Base-by-base conservation (phyloP, 2,113 vertebrate genomes). In the Calidris pugnax region DNA sequence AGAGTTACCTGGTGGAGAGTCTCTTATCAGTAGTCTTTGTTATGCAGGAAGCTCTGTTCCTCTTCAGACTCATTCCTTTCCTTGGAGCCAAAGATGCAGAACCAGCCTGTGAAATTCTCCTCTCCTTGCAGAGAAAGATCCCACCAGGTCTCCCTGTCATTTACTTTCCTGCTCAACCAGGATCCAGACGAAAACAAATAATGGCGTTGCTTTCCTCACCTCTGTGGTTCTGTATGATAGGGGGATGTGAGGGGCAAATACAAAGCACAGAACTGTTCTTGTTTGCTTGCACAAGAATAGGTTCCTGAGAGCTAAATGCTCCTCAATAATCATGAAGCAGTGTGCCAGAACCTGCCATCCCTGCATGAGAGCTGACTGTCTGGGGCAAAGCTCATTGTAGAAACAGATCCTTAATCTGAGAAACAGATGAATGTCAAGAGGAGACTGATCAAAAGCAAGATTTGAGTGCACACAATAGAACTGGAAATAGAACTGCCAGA, bases 401-500 rank as follows among this genome's bases (percentile, higher is more conserved):
- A 77, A 88, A 37, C 55, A 76, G 62, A 48, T 56, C 66, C 71
- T 85, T 48, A 21, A 60, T 82, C 43, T 82, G 89, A 67, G 69
- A 86, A 71, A 72, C 43, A 92, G 76, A 51, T 75, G 62, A 76
- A 64, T 26, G 35, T 81, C 59, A 75, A 91, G 53, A 72, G 57
- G 33, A 85, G 45, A 79, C 50, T 0, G 0, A 74, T 80, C 75
- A 76, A 94, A 96, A 95, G 81, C 60, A 62, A 51, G 2, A 77
- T 79, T 59, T 51, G 50, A 88, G 79, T 75, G 72, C 37, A 33
- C 32, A 90, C 85, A 80, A 55, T 50, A 63, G 79, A 72, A 59
- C 74, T 91, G 59, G 50, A 87, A 87, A 60, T 75, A 82, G 82
- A 89, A 71, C 55, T 86, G 86, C 60, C 69, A 84, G 80, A 50